Conservation (phyloP, 2,888 invertebrate species). For the Monochamus alternatus region DNA sequence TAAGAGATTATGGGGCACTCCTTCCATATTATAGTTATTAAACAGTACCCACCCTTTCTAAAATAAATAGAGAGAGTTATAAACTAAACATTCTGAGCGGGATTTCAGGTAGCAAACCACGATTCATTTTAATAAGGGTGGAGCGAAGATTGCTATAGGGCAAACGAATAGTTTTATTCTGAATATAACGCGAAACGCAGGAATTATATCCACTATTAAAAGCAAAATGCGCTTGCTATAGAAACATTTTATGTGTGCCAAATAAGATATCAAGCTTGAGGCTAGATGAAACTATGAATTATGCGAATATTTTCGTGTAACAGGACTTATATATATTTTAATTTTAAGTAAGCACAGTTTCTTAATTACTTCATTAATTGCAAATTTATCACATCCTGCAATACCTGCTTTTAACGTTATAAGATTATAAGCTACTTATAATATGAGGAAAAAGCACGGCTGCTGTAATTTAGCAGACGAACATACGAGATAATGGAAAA, state of each 20-base stretch:
- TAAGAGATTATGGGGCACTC: no score
- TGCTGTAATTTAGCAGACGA: no score
- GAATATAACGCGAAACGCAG: neutral
- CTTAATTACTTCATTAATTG: no score
- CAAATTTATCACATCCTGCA: no score
- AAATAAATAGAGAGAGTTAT: slow-evolving; percentile 18
- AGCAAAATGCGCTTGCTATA: neutral
- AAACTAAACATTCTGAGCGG: slow-evolving; percentile 9
- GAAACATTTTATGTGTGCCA: neutral
- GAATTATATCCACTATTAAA: neutral
- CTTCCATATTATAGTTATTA: slow-evolving; percentile 16
- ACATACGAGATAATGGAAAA: no score
- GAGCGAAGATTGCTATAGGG: neutral
- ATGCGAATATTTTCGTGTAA: no score
- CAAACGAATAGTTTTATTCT: neutral
- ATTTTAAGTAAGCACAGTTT: no score
- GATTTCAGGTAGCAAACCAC: slow-evolving; percentile 4
- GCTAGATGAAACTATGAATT: neutral
- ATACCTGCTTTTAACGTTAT: no score
- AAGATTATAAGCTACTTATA: no score
- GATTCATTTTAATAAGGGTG: slow-evolving; percentile 22
- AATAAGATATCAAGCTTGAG: neutral
- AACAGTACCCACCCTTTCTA: slow-evolving; percentile 21
- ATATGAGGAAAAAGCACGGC: no score
- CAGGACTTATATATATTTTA: no score